phyloP scores from a whole-genome alignment of 2,797 vertebrate genomes.

The Oreochromis mossambicus region DNA sequence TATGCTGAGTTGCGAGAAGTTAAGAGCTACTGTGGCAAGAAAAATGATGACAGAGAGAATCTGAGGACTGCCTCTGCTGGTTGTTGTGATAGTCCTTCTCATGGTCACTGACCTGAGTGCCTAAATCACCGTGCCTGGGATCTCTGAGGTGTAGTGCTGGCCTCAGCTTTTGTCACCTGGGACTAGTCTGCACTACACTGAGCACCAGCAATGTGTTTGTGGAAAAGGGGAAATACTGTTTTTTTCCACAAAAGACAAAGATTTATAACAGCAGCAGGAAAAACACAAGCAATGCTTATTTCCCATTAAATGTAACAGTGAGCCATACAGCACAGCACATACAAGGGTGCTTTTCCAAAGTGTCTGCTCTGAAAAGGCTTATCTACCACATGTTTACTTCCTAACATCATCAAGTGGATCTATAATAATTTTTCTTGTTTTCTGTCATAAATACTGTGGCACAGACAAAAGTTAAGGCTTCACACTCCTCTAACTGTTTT shows the following conservation, averaged over 20 bases:
- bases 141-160: not conserved
- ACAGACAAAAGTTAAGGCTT: not conserved
- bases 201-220: not conserved
- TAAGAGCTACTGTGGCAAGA: not conserved
- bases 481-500: not conserved
- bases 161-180: not conserved
- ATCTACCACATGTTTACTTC: not conserved
- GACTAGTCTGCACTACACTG: not conserved
- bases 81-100: not conserved
- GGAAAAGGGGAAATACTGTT: not conserved
- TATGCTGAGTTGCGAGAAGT: not conserved
- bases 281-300: not conserved
- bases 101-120: not conserved
- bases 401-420: not conserved
- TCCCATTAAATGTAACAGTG: not conserved
- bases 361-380: not conserved
- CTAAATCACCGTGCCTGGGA: not conserved
- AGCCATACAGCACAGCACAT: not conserved
- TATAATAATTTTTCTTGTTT: not conserved
- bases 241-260: not conserved
- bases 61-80: fast-evolving
- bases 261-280: not conserved
- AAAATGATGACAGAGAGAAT: not conserved
- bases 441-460: not conserved
- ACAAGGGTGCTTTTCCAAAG: not conserved